Evolutionary conservation across 2,888 invertebrate genomes (phyloP).

Genomic region (Acleris literana): DNA sequence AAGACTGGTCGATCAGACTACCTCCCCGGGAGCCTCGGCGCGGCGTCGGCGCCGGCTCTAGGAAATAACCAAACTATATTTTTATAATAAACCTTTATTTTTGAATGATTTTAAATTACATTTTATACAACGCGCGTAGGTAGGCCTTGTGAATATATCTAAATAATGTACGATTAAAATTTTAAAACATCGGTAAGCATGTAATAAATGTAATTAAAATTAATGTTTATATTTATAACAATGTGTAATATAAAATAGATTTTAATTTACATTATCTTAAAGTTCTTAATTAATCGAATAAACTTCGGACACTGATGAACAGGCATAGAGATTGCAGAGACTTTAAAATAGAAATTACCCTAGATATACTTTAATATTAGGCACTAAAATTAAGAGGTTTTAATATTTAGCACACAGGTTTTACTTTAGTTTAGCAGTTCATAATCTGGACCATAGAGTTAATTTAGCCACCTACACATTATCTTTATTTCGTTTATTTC

Average conservation of each 20-base stretch:
- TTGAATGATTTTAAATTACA: slow-evolving; percentile 72
- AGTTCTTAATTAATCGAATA: slow-evolving; percentile 59
- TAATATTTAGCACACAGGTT: slow-evolving; percentile 56
- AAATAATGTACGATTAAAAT: slow-evolving; percentile 69
- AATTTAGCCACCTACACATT: slow-evolving; percentile 56
- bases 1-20: slow-evolving; percentile 50
- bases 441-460: slow-evolving; percentile 56
- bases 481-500: slow-evolving; percentile 46
- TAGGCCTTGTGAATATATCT: slow-evolving; percentile 67
- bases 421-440: slow-evolving; percentile 56
- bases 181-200: slow-evolving; percentile 62
- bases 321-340: slow-evolving; percentile 54
- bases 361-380: slow-evolving; percentile 58
- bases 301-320: slow-evolving; percentile 55
- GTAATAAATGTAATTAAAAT: slow-evolving; percentile 72
- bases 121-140: slow-evolving; percentile 63
- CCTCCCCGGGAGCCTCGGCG: slow-evolving; percentile 32
- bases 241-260: slow-evolving; percentile 74
- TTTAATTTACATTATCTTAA: slow-evolving; percentile 66
- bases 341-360: slow-evolving; percentile 51
- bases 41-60: neutral
- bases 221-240: slow-evolving; percentile 65
- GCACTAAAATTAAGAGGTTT: slow-evolving; percentile 69
- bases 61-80: slow-evolving; percentile 36
- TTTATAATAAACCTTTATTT: slow-evolving; percentile 67